Conservation (phyloP, 2,113 vertebrate genomes). For the Rana temporaria region DNA sequence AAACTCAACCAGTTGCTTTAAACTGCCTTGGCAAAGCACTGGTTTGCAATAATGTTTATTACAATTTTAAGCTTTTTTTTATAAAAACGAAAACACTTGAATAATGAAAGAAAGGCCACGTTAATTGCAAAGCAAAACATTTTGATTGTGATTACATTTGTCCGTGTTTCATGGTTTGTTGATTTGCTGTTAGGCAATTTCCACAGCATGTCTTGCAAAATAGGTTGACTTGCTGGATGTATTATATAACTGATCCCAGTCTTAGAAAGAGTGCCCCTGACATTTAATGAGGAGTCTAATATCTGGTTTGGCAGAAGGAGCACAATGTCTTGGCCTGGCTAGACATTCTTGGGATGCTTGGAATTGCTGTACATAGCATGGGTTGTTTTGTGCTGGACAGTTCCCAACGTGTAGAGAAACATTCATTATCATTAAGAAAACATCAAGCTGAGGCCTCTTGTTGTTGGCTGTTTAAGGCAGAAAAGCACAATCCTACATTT, state of each 20-base stretch:
- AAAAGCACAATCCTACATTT: not conserved
- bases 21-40: no score
- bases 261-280: slow-evolving; percentile 52
- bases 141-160: not conserved
- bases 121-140: slow-evolving; percentile 3
- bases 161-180: slow-evolving; percentile 10
- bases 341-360: slow-evolving; percentile 46
- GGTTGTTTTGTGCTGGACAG: slow-evolving; percentile 38
- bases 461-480: not conserved
- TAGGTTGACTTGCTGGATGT: not conserved
- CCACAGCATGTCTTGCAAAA: slow-evolving; percentile 13
- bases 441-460: slow-evolving; percentile 1
- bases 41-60: no score
- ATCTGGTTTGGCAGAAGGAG: slow-evolving; percentile 44
- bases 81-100: not conserved
- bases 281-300: slow-evolving; percentile 54
- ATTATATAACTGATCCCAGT: slow-evolving; percentile 46
- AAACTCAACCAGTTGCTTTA: no score
- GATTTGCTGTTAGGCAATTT: slow-evolving; percentile 31
- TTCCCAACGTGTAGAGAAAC: slow-evolving; percentile 32
- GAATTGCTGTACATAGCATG: slow-evolving; percentile 30
- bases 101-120: not conserved
- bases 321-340: slow-evolving; percentile 29
- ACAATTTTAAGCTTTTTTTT: no score
- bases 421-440: slow-evolving; percentile 36